Base-by-base conservation (phyloP, 2,888 invertebrate species). In the Cataglyphis altisquamis region DNA sequence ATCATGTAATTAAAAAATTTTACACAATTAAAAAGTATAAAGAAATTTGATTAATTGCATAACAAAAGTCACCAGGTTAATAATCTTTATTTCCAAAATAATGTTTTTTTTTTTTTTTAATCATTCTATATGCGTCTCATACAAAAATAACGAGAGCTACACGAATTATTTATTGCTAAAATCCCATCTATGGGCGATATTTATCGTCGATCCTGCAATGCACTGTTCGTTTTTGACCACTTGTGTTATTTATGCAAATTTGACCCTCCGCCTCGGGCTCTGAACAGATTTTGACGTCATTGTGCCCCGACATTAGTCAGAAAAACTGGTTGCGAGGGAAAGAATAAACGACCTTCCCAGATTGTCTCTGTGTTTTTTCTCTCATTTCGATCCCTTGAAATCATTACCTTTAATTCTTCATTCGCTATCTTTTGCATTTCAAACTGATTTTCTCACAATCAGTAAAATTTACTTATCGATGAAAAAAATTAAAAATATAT, bases 221-320 rank as follows among this genome's bases (percentile, higher is more conserved):
- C 41, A 29, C 25, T 62, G 68, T 9, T 72, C 48, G 36, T 73
- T 73, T 81, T 66, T 82, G 41, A 45, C 12, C 45, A n/a, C 66
- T 29, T 36, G 9, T 83, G 55, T 83, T 80, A 78, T 84, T 57
- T 9, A 81, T 81, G 75, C 68, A 60, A 81, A 84, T 73, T 48
- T 60, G 29, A 18, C 21, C 12, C 18, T 39, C 39, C 36, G 39
- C 36, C 60, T 83, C 21, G 29, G n/a, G 15, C 21, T 4, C 15
- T n/a, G 15, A 45, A 39, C 63, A 41, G 66, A 77, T 64, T 15
- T 75, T 75, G 83, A 82, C 77, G 67, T 73, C 81, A 80, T 77
- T 83, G 66, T 64, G 74, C 12, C 62, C 77, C 15, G 25, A 36
- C 63, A 83, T 86, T 87, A 83, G 75, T 86, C 86, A 68, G 21